These are phyloP conservation scores for Siderastrea radians DNA, from an alignment of 92 coral and sea anemone species.

Conservation along the genomic window DNA sequence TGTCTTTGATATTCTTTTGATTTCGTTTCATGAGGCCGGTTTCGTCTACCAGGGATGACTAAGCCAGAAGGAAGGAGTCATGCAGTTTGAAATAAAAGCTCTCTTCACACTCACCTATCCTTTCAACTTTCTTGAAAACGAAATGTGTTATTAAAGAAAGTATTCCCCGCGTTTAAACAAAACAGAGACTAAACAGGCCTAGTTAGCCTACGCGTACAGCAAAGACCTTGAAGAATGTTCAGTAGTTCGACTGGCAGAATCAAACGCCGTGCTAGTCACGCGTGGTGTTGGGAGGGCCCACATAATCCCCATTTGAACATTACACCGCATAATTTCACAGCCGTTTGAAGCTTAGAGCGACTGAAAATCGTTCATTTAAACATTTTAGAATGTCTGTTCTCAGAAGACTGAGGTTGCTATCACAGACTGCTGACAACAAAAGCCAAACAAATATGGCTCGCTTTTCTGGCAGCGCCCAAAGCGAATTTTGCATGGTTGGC, in stretches of 20 bases:
- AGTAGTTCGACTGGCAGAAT: conserved; percentile 15
- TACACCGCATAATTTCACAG: not conserved
- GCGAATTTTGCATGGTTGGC: conserved; percentile 31
- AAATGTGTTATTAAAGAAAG: not conserved
- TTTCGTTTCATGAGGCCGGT: conserved; percentile 27
- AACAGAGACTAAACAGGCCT: not conserved
- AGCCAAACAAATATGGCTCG: conserved; percentile 81
- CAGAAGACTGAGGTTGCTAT: conserved; percentile 78
- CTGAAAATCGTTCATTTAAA: not conserved
- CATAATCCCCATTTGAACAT: conserved; percentile 21
- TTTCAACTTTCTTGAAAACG: no score
- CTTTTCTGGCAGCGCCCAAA: conserved; percentile 81
- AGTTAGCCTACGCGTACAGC: not conserved
- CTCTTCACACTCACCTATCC: not conserved
- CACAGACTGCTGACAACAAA: conserved; percentile 82
- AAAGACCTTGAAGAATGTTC: conserved; percentile 43
- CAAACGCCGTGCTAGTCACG: conserved; percentile 49
- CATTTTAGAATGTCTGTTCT: conserved; percentile 1
- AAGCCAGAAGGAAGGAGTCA: conserved; percentile 5
- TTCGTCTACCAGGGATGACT: conserved; percentile 38
- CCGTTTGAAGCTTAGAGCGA: not conserved
- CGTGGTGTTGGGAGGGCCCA: conserved; percentile 40
- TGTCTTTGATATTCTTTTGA: conserved; percentile 22
- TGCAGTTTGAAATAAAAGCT: conserved; percentile 13
- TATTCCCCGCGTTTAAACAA: not conserved